phyloP scores from a whole-genome alignment of 2,797 vertebrate genomes.

The Corythornis leucogaster region DNA sequence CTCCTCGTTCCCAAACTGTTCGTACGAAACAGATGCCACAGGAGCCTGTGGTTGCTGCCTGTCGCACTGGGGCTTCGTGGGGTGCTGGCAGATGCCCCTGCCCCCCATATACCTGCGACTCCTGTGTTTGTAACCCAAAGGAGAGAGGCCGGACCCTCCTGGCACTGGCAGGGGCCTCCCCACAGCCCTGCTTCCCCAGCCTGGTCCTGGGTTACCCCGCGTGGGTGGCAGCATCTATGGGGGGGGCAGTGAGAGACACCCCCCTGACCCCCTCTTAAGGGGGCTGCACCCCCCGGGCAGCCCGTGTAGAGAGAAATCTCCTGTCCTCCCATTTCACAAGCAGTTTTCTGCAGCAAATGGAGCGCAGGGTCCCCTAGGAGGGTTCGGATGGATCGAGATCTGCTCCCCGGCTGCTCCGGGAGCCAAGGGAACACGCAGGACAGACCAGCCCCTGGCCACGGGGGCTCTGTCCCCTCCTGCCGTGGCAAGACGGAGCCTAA shows the following conservation, averaged over 20 bases:
- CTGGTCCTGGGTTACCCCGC: rapidly evolving
- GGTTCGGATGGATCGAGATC: too few relatives aligned
- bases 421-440: neutral
- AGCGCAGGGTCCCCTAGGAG: rapidly evolving
- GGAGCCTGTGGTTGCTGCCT: rapidly evolving
- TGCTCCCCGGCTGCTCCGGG: neutral
- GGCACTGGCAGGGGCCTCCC: neutral
- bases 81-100: neutral
- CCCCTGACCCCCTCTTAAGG: neutral
- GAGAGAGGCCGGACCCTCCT: too few relatives aligned
- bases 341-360: neutral
- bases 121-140: rapidly evolving
- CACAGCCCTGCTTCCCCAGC: neutral
- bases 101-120: rapidly evolving
- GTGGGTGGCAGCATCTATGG: too few relatives aligned
- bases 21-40: neutral
- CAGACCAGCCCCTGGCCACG: rapidly evolving
- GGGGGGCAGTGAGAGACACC: neutral
- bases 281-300: neutral
- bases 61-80: neutral
- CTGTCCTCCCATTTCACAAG: neutral
- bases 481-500: neutral
- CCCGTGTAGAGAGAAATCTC: neutral
- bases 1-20: neutral
- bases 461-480: too few relatives aligned